Evolutionary conservation across 2,888 invertebrate species (phyloP), one percentile per base, ranked within the genome.

Genomic region (Tigriopus californicus): DNA sequence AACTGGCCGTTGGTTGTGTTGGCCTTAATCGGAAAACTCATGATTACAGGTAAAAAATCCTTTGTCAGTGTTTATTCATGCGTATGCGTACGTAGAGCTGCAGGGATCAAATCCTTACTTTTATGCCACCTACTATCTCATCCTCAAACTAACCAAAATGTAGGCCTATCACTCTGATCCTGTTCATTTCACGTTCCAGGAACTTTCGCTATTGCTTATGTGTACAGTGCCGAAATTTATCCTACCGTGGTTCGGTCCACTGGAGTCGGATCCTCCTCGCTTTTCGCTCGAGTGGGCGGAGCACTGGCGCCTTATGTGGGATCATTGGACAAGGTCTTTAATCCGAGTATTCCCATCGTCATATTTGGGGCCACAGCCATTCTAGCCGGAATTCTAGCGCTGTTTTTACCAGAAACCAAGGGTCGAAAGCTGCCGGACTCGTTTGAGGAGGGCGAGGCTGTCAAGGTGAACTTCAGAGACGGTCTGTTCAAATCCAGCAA

Each of bases 291-390:
- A 25, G 25, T 52, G 8, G 52, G 52, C 10, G 52, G 52, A 22
- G 33, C 33, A 10, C 11, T 52, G 10, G 52, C 52, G 13, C 52
- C 52, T 11, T 52, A 33, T 20, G 52, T 52, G 6, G 52, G 52
- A 15, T 24, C 25, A 2, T n/a, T 52, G 22, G 52, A 52, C 33
- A 25, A 52, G 15, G 22, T 52, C 24, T 18, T 52, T 8, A 52
- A 40, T 13, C 52, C 52, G 12, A 52, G 25, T 15, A 33, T 52
- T 52, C 52, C 52, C 2, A 52, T 52, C 1, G 52, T 40, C 18
- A 52, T 52, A 8, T 52, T 52, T 52, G 52, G 52, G 33, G 25
- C 33, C 13, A 52, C 52, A 33, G 52, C 52, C 2, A 20, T 52
- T 1, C 24, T 52, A 15, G 20, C 52, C 11, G 52, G 25, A 11